These are phyloP conservation scores for Euthynnus affinis DNA, from an alignment of 2,797 vertebrate genomes.

Conservation along the genomic window DNA sequence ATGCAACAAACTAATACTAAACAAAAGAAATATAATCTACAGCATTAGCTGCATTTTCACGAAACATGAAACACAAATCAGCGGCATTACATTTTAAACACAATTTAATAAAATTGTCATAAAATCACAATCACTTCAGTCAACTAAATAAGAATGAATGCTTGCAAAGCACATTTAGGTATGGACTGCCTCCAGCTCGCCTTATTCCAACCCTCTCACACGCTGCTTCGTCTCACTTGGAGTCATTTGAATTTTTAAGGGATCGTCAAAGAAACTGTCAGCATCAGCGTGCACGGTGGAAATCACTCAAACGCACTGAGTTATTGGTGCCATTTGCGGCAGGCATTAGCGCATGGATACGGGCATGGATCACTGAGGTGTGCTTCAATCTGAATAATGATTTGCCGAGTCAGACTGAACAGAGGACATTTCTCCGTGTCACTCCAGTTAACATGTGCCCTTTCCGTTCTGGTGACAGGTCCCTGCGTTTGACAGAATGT, in stretches of 20 bases:
- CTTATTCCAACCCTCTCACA: conserved; percentile 15
- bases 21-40: conserved; percentile 35
- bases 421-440: conserved; percentile 64
- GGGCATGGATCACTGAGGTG: conserved; percentile 66
- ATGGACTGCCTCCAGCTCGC: conserved; percentile 14
- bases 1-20: conserved; percentile 6
- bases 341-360: conserved; percentile 54
- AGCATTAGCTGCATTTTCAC: conserved; percentile 21
- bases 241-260: conserved; percentile 65
- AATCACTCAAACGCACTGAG: conserved; percentile 61
- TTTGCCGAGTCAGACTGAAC: conserved; percentile 63
- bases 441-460: conserved; percentile 66
- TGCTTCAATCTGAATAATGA: conserved; percentile 76
- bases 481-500: conserved; percentile 39
- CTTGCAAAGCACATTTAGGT: conserved; percentile 49
- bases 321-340: conserved; percentile 67
- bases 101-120: conserved; percentile 40
- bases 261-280: conserved; percentile 68
- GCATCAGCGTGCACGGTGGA: conserved; percentile 44
- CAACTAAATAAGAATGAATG: conserved; percentile 36
- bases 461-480: conserved; percentile 56
- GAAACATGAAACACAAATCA: conserved; percentile 5
- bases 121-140: conserved; percentile 47
- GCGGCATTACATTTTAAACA: conserved; percentile 26
- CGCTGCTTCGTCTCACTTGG: conserved; percentile 11